phyloP scores from a whole-genome alignment of 2,888 invertebrate species.

The Eupithecia tripunctaria region DNA sequence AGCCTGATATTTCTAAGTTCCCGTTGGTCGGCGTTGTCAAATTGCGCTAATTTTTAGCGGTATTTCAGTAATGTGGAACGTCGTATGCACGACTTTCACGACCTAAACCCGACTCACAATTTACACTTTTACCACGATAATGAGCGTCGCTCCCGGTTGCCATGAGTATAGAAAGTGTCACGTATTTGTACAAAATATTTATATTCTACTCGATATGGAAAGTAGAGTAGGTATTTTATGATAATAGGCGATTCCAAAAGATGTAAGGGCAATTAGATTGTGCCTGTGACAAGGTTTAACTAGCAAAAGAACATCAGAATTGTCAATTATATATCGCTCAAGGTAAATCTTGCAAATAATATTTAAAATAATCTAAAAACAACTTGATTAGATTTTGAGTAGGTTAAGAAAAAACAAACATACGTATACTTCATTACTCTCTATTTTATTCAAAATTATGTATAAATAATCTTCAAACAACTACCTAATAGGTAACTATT shows the following conservation, averaged over 20 bases:
- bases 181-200: constrained; percentile 74
- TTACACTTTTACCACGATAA: constrained; percentile 76
- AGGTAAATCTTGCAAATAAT: not conserved
- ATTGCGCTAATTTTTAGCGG: constrained; percentile 81
- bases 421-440: not conserved
- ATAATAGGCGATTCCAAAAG: constrained; percentile 11
- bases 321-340: not conserved
- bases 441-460: constrained; percentile 10
- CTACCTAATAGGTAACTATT: constrained; percentile 29
- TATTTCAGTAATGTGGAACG: constrained; percentile 74
- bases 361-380: not conserved
- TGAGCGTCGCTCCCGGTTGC: constrained; percentile 63
- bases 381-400: not conserved
- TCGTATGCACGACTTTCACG: constrained; percentile 69
- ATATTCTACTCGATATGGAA: constrained; percentile 48
- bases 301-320: not conserved
- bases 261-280: constrained; percentile 14
- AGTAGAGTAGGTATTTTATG: constrained; percentile 39
- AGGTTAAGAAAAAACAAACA: not conserved
- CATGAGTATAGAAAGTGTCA: constrained; percentile 73
- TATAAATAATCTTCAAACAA: constrained; percentile 22
- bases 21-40: constrained; percentile 58
- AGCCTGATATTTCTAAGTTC: constrained; percentile 58
- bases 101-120: constrained; percentile 68
- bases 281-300: not conserved